These are phyloP conservation scores for Apogon hyalosoma DNA, from an alignment of 2,797 vertebrate species.

Conservation along the genomic window DNA sequence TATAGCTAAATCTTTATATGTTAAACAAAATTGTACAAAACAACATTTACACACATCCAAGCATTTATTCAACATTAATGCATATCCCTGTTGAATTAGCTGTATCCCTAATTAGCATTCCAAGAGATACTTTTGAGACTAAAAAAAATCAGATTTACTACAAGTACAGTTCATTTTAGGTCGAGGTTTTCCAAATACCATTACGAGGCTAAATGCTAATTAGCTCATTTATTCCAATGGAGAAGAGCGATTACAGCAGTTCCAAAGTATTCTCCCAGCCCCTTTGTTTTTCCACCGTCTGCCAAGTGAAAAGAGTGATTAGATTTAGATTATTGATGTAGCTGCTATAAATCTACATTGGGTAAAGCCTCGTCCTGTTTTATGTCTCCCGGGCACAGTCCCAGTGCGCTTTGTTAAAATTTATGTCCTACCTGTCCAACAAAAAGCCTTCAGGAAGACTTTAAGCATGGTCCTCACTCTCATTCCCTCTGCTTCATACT, in stretches of 20 bases:
- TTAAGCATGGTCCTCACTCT: slow-evolving; percentile 11
- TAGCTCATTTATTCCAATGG: slow-evolving; percentile 32
- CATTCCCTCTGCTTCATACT: slow-evolving; percentile 7
- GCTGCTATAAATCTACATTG: slow-evolving; percentile 27
- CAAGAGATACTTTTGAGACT: neutral
- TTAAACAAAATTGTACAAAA: neutral
- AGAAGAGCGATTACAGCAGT: slow-evolving; percentile 6
- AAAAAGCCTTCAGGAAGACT: slow-evolving; percentile 32
- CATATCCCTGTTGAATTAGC: neutral
- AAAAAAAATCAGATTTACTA: no score
- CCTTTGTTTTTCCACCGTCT: slow-evolving; percentile 34
- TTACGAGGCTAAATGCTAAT: slow-evolving; percentile 42
- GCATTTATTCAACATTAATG: neutral
- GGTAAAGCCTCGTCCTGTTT: slow-evolving; percentile 46
- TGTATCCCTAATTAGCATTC: neutral
- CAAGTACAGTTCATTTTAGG: neutral
- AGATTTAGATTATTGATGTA: slow-evolving; percentile 52
- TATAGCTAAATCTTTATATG: neutral
- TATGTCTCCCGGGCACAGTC: slow-evolving; percentile 31
- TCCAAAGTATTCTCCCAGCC: slow-evolving; percentile 24
- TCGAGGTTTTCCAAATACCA: slow-evolving; percentile 18
- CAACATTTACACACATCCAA: slow-evolving; percentile 7
- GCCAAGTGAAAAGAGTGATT: slow-evolving; percentile 52
- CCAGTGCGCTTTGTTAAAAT: slow-evolving; percentile 33
- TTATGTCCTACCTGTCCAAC: slow-evolving; percentile 38